A percentile compares a stretch with the other conserved stretches of the same genome.
Conservation (phyloP, 2,113 vertebrate genomes). For the Engraulis encrasicolus region DNA sequence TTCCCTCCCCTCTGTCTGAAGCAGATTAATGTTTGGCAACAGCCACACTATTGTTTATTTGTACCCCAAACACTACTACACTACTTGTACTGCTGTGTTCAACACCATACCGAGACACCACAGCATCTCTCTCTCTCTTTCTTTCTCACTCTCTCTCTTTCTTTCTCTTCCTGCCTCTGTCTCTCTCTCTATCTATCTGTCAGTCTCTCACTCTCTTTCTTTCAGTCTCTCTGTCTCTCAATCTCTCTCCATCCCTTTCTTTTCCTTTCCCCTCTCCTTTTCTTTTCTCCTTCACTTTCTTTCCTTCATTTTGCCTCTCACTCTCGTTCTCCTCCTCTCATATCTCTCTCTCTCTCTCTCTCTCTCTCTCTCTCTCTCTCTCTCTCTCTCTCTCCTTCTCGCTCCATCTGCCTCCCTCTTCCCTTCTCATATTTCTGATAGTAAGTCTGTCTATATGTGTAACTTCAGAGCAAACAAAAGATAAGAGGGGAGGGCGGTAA, state of each 20-base stretch:
- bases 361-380: neutral
- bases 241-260: neutral
- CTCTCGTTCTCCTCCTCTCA: neutral
- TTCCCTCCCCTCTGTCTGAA: neutral
- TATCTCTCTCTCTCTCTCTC: neutral
- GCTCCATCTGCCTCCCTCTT: conserved; percentile 19
- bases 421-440: conserved; percentile 69
- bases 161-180: too few relatives aligned
- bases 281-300: too few relatives aligned
- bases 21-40: neutral
- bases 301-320: too few relatives aligned
- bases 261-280: neutral
- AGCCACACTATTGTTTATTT: neutral
- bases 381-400: neutral
- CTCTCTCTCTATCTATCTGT: too few relatives aligned
- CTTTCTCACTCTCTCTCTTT: too few relatives aligned
- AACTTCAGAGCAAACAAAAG: conserved; percentile 71
- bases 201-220: too few relatives aligned
- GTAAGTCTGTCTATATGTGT: conserved; percentile 59
- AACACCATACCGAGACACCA: neutral
- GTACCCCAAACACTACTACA: neutral
- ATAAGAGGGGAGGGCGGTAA: conserved; percentile 48
- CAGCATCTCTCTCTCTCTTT: neutral
- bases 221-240: too few relatives aligned
- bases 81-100: neutral